These are phyloP conservation scores for Centrocercus urophasianus DNA, from an alignment of 2,113 vertebrate genomes.

Conservation along the genomic window DNA sequence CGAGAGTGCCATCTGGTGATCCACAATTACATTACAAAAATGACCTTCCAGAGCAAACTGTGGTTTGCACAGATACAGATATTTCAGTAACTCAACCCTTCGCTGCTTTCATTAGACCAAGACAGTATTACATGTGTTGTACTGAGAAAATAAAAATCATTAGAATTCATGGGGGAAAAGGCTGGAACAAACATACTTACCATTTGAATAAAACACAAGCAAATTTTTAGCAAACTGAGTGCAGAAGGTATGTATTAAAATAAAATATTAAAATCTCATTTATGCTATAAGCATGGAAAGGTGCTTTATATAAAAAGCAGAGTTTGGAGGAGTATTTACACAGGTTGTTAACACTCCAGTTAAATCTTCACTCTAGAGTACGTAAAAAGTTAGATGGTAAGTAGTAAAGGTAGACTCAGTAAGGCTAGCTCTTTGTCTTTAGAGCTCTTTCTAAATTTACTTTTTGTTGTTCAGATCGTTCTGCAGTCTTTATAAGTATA, in stretches of 20 bases:
- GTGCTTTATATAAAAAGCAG: neutral
- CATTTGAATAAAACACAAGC: constrained; percentile 25
- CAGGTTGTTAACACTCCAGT: neutral
- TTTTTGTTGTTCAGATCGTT: constrained; percentile 28
- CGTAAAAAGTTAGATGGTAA: constrained; percentile 22
- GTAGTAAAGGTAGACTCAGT: constrained; percentile 26
- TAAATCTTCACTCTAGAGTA: constrained; percentile 11
- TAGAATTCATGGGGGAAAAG: constrained; percentile 16
- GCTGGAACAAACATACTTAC: constrained; percentile 13
- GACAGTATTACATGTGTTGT: neutral
- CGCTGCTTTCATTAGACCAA: neutral
- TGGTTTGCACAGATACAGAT: neutral
- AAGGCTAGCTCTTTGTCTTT: neutral
- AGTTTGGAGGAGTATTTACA: constrained; percentile 5
- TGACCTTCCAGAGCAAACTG: neutral
- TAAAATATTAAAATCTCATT: neutral
- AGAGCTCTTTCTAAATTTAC: constrained; percentile 26
- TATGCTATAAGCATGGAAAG: neutral
- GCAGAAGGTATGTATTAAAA: neutral
- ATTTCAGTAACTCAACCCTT: constrained; percentile 4
- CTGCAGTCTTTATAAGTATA: constrained; percentile 23
- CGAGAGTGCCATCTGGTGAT: constrained; percentile 67
- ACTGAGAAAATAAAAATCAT: constrained; percentile 54
- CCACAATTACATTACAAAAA: constrained; percentile 42
- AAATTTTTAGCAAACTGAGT: constrained; percentile 5